Percentiles rank a stretch among this genome's conserved stretches.
Conservation (phyloP, 2,113 vertebrate species). For the Tachysurus fulvidraco region DNA sequence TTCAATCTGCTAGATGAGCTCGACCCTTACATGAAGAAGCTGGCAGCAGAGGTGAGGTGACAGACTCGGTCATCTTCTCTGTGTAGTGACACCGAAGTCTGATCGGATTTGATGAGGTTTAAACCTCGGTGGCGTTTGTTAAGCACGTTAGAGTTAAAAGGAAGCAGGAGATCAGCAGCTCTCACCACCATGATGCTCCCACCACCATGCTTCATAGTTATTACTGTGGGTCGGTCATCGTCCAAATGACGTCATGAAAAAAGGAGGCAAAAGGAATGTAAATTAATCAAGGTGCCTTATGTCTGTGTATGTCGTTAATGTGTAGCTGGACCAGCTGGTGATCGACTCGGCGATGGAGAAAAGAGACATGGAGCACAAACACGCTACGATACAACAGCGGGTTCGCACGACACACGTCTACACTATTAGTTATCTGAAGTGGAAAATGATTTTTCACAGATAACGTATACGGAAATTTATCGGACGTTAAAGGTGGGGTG, state of each 20-base stretch:
- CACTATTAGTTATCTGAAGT: not conserved
- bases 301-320: not conserved
- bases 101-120: not conserved
- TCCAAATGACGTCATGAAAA: no score
- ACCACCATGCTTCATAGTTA: not conserved
- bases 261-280: not conserved
- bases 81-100: not conserved
- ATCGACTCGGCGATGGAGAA: constrained; percentile 96
- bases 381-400: constrained; percentile 92
- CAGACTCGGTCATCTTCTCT: constrained; percentile 28
- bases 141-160: not conserved
- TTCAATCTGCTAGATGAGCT: constrained; percentile 90
- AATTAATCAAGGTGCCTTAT: not conserved
- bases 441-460: not conserved
- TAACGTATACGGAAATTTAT: not conserved
- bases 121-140: not conserved
- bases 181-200: not conserved
- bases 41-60: constrained; percentile 86
- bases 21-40: constrained; percentile 95
- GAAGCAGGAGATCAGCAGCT: not conserved
- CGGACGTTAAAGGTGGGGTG: no score
- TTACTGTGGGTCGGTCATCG: not conserved
- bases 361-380: constrained; percentile 96
- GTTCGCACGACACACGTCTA: constrained; percentile 64
- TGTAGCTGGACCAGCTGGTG: constrained; percentile 94